Evolutionary conservation across 2,113 vertebrate genomes (phyloP).

Genomic region (Ictidomys tridecemlineatus): DNA sequence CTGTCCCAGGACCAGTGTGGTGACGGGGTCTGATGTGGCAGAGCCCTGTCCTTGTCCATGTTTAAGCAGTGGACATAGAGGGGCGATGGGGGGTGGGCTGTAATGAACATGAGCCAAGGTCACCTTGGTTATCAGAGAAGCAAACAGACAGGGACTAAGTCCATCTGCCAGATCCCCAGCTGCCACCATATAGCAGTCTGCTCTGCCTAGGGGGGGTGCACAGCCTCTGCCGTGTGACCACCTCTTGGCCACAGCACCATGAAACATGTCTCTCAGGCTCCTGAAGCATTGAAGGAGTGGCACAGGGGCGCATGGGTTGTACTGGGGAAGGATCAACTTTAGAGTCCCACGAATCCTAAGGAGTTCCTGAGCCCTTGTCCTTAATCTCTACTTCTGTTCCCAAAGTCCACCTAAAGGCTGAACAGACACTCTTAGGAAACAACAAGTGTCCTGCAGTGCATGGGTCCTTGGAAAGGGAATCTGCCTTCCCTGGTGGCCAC

Average conservation of each 20-base stretch:
- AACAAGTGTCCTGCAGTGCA: too few relatives aligned
- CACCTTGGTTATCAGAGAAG: conserved; percentile 42
- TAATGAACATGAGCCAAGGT: conserved; percentile 80
- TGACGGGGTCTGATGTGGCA: conserved; percentile 27
- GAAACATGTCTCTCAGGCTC: too few relatives aligned
- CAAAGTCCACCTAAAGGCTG: too few relatives aligned
- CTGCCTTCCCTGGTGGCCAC: too few relatives aligned
- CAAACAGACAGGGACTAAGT: conserved; percentile 80
- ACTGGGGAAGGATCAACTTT: too few relatives aligned
- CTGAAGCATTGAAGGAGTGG: too few relatives aligned
- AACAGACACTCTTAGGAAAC: too few relatives aligned
- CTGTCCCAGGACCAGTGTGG: neutral
- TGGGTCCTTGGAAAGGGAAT: too few relatives aligned
- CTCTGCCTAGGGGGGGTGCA: accelerated
- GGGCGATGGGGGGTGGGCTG: neutral
- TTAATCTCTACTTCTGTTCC: too few relatives aligned
- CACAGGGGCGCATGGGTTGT: too few relatives aligned
- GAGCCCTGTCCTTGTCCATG: neutral
- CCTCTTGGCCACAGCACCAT: neutral
- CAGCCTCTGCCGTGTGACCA: neutral
- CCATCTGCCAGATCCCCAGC: neutral
- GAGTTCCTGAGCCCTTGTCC: too few relatives aligned
- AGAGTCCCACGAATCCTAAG: too few relatives aligned
- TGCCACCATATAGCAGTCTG: neutral
- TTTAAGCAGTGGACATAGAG: conserved; percentile 55